Evolutionary conservation across 2,888 invertebrate species (phyloP).

Genomic region (Cheilosia grossa): DNA sequence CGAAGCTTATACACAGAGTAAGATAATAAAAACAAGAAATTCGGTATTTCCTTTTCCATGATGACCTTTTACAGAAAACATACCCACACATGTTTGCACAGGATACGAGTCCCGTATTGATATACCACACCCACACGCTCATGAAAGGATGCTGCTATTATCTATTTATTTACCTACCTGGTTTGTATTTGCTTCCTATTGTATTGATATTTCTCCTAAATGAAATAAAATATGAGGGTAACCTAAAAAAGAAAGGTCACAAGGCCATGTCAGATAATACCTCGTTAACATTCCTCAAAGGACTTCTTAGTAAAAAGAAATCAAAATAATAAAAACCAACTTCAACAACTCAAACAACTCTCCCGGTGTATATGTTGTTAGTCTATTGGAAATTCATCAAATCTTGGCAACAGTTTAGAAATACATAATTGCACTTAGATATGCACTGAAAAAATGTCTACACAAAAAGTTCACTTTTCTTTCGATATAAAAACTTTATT

Average conservation of each 20-base stretch:
- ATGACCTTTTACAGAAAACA: neutral
- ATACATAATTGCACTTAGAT: constrained; percentile 64
- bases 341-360: constrained; percentile 6
- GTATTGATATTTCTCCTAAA: constrained; percentile 21
- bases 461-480: constrained; percentile 65
- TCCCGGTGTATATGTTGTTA: neutral
- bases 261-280: constrained; percentile 25
- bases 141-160: constrained; percentile 28
- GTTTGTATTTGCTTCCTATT: constrained; percentile 13
- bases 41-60: constrained; percentile 8
- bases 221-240: constrained; percentile 5
- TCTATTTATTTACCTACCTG: constrained; percentile 60
- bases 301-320: neutral
- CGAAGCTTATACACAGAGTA: neutral
- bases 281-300: constrained; percentile 24
- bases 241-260: constrained; percentile 38
- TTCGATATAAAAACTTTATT: constrained; percentile 35
- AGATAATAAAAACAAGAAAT: constrained; percentile 12
- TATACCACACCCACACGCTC: constrained; percentile 64
- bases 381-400: constrained; percentile 19
- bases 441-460: constrained; percentile 46
- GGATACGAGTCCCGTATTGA: constrained; percentile 39
- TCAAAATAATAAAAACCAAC: neutral
- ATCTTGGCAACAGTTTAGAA: constrained; percentile 53
- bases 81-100: constrained; percentile 31